Percentiles rank a stretch among this genome's conserved stretches.
Evolutionary conservation across 1,140 invertebrate genomes (phyloP).

Genomic region (Trichonephila clavipes): DNA sequence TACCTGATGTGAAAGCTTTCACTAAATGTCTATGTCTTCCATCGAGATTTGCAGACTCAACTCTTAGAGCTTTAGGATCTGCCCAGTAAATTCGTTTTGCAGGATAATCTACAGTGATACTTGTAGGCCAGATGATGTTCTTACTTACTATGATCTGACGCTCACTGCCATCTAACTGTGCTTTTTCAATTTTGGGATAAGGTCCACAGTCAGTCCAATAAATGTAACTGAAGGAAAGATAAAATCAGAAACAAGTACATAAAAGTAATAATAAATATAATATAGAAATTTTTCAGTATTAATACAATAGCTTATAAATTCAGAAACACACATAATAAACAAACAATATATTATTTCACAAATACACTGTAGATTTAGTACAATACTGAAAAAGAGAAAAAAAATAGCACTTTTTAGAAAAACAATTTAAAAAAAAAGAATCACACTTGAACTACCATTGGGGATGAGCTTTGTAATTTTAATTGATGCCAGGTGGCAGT

Average conservation of each 20-base stretch:
- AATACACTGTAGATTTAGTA: no score
- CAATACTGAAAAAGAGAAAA: no score
- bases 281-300: no score
- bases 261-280: not conserved
- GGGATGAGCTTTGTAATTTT: no score
- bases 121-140: slow-evolving; percentile 88
- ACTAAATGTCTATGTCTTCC: slow-evolving; percentile 86
- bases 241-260: not conserved
- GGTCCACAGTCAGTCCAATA: slow-evolving; percentile 93
- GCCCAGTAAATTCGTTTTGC: slow-evolving; percentile 83
- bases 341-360: no score
- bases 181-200: slow-evolving; percentile 82
- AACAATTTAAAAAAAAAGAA: no score
- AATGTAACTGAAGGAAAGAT: slow-evolving; percentile 86
- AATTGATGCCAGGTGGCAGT: no score
- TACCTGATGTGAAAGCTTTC: slow-evolving; percentile 82
- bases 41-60: slow-evolving; percentile 87
- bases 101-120: slow-evolving; percentile 84
- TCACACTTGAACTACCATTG: no score
- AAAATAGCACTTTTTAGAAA: no score
- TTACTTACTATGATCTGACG: slow-evolving; percentile 90
- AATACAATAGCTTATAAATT: no score
- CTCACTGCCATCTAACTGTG: slow-evolving; percentile 91
- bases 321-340: no score
- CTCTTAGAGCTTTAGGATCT: slow-evolving; percentile 82